These are phyloP conservation scores for Aegypius monachus DNA, from an alignment of 2,113 vertebrate genomes.

Conservation along the genomic window DNA sequence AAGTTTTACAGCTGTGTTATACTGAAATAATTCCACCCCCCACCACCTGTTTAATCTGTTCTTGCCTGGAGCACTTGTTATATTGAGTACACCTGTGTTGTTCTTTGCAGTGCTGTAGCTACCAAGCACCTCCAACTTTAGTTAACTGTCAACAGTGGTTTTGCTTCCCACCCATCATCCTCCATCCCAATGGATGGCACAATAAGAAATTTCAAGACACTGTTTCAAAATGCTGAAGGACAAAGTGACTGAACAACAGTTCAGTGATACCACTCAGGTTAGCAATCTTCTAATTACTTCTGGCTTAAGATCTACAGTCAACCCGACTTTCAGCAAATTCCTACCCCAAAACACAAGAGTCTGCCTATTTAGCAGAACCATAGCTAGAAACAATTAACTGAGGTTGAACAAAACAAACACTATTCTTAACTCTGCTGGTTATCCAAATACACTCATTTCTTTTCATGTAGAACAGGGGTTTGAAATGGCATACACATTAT, in stretches of 20 bases:
- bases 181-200: not conserved
- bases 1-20: not conserved
- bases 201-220: not conserved
- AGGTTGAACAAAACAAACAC: not conserved
- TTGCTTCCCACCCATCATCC: not conserved
- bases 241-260: not conserved
- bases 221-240: not conserved
- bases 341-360: not conserved
- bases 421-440: not conserved
- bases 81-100: not conserved
- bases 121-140: not conserved
- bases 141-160: not conserved
- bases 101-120: not conserved
- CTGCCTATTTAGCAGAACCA: not conserved
- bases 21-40: not conserved
- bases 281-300: not conserved
- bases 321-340: not conserved
- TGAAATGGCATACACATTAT: not conserved
- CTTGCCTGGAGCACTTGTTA: not conserved
- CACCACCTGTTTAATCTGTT: not conserved
- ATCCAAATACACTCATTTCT: not conserved
- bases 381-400: not conserved
- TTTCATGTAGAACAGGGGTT: accelerated
- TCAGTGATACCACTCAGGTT: accelerated
- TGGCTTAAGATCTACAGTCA: not conserved